Evolutionary conservation across 1,140 invertebrate species (phyloP).

Genomic region (Brachionus sp.): DNA sequence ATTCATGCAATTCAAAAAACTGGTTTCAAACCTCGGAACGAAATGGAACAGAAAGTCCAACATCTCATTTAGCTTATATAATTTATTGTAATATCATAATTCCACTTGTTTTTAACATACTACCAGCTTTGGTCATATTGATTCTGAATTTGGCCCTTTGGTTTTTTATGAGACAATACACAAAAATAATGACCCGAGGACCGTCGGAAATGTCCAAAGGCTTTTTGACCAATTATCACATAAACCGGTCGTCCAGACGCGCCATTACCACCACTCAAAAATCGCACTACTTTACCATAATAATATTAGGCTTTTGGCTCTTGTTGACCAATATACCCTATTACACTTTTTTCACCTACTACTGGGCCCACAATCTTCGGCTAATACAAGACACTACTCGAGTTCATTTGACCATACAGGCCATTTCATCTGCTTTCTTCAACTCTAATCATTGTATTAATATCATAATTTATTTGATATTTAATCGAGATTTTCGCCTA

Average conservation of each 20-base stretch:
- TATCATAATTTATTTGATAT: slow-evolving; percentile 26
- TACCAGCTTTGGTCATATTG: slow-evolving; percentile 25
- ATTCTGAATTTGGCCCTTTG: slow-evolving; percentile 7
- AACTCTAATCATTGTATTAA: slow-evolving; percentile 43
- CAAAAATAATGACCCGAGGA: background rate
- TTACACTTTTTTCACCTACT: slow-evolving; percentile 24
- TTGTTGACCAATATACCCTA: slow-evolving; percentile 27
- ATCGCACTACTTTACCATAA: slow-evolving; percentile 41
- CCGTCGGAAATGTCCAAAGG: background rate
- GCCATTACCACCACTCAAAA: slow-evolving; percentile 17
- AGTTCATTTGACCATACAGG: slow-evolving; percentile 25
- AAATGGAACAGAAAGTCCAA: background rate
- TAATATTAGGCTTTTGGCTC: slow-evolving; percentile 33
- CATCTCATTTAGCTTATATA: slow-evolving; percentile 1
- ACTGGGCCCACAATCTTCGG: slow-evolving; percentile 9
- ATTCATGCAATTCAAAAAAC: background rate
- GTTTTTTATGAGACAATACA: slow-evolving; percentile 41
- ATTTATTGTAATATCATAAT: slow-evolving; percentile 34
- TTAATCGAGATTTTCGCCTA: slow-evolving; percentile 24
- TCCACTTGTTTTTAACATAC: slow-evolving; percentile 15
- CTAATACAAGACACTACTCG: background rate
- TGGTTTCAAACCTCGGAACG: background rate
- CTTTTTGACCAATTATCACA: background rate
- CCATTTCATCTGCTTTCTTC: slow-evolving; percentile 33
- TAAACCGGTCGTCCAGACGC: background rate